A percentile compares a stretch with the other conserved stretches of the same genome.
phyloP scores from a whole-genome alignment of 2,797 vertebrate species.

The Malacoraja senta region DNA sequence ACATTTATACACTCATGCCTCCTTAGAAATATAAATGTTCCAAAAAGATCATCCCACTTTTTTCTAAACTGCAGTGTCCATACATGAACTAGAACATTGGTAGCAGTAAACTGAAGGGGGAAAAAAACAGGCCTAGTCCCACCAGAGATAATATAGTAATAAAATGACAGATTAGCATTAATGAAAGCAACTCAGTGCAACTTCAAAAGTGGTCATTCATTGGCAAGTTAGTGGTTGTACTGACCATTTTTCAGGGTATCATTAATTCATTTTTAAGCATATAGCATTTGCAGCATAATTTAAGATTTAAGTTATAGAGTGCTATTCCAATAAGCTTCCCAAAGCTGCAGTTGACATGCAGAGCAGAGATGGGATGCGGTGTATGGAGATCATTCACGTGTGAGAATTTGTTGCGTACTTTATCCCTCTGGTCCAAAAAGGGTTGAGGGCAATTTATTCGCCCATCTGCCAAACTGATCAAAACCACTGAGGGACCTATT shows the following conservation, averaged over 20 bases:
- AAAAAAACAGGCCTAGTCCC: slow-evolving; percentile 88
- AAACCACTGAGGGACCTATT: not conserved
- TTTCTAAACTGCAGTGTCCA: slow-evolving; percentile 6
- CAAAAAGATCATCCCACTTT: not conserved
- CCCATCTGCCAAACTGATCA: not conserved
- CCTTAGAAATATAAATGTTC: not conserved
- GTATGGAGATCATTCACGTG: not conserved
- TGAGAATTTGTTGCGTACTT: not conserved
- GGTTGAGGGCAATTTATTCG: not conserved
- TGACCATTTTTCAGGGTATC: not conserved
- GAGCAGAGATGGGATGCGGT: not conserved
- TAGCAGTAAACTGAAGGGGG: slow-evolving; percentile 93
- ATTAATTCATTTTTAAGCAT: not conserved
- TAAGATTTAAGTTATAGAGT: not conserved
- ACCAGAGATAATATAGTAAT: slow-evolving; percentile 89
- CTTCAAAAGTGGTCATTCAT: not conserved
- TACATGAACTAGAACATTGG: slow-evolving; percentile 98
- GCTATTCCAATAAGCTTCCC: not conserved
- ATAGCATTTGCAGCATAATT: not conserved
- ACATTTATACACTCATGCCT: too few relatives aligned
- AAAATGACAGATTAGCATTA: slow-evolving; percentile 39
- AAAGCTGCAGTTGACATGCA: not conserved
- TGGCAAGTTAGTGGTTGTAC: not conserved
- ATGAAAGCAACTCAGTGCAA: slow-evolving; percentile 1
- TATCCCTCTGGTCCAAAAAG: not conserved